Conservation (phyloP, 2,797 vertebrate species). For the Alfaro cultratus region DNA sequence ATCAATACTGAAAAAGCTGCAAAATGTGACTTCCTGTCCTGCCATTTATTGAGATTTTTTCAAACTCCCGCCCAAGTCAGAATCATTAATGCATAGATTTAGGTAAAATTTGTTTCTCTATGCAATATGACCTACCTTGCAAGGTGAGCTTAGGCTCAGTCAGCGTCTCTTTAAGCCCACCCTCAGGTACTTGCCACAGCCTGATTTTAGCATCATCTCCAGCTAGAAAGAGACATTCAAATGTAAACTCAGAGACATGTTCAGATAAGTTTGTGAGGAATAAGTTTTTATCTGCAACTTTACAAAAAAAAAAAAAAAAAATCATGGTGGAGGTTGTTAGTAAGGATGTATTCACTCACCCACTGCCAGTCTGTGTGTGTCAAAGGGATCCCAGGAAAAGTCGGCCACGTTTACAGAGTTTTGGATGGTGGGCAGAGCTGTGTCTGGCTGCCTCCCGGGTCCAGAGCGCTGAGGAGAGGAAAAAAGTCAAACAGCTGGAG, state of each 20-base stretch:
- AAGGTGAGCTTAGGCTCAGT: conserved; percentile 85
- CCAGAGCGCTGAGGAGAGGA: conserved; percentile 82
- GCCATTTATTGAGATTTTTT: not conserved
- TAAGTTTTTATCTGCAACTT: not conserved
- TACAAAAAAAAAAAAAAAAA: too few species aligned
- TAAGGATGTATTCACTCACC: conserved; percentile 73
- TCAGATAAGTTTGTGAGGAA: not conserved
- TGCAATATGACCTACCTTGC: conserved; percentile 75
- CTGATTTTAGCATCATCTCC: conserved; percentile 94
- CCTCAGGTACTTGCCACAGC: conserved; percentile 87
- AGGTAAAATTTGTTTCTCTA: not conserved
- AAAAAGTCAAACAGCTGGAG: not conserved
- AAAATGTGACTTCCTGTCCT: not conserved
- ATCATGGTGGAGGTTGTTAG: not conserved
- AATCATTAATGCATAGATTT: not conserved
- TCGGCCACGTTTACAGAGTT: conserved; percentile 87
- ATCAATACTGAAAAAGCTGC: not conserved
- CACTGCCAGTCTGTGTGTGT: conserved; percentile 84
- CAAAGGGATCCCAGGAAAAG: conserved; percentile 93
- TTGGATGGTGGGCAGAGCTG: conserved; percentile 87
- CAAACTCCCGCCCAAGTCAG: not conserved
- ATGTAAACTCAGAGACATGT: not conserved
- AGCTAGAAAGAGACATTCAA: conserved; percentile 70
- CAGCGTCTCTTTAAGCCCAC: conserved; percentile 84
- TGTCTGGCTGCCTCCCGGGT: conserved; percentile 87